These are phyloP conservation scores for Loxodonta africana DNA, from an alignment of 2,113 vertebrate species.

Conservation along the genomic window DNA sequence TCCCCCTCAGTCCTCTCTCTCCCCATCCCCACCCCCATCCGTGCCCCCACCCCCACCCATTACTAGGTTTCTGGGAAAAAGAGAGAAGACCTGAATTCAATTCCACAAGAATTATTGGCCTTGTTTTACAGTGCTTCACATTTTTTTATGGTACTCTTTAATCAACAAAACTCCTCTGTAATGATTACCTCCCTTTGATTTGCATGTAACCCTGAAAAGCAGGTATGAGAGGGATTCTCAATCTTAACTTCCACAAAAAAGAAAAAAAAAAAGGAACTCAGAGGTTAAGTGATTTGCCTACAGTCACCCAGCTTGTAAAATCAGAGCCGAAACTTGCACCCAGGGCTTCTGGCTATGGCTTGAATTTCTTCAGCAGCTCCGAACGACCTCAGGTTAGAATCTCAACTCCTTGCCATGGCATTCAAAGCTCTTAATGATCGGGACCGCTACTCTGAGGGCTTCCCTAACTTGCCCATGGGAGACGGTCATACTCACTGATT, in stretches of 20 bases:
- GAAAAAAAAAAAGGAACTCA: not conserved
- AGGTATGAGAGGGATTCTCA: not conserved
- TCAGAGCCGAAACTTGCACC: not conserved
- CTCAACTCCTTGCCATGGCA: not conserved
- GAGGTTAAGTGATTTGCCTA: not conserved
- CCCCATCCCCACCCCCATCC: too few relatives aligned
- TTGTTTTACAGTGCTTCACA: not conserved
- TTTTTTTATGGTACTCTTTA: not conserved
- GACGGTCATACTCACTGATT: not conserved
- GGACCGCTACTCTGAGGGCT: not conserved
- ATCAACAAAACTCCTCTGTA: not conserved
- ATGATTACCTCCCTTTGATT: not conserved
- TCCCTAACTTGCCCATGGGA: not conserved
- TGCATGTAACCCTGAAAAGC: not conserved
- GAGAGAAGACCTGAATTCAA: conserved; percentile 30
- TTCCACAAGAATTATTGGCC: not conserved
- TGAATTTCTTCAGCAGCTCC: not conserved
- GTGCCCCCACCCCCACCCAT: too few relatives aligned
- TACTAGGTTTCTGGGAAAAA: conserved; percentile 13
- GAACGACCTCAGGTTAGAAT: not conserved
- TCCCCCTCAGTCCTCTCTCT: not conserved
- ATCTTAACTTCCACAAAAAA: conserved; percentile 40
- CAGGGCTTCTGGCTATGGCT: not conserved
- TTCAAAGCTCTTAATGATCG: not conserved
- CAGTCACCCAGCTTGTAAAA: not conserved